A percentile compares a stretch with the other conserved stretches of the same genome.
phyloP scores from a whole-genome alignment of 2,888 invertebrate species.

The Sinotaia quadrata region DNA sequence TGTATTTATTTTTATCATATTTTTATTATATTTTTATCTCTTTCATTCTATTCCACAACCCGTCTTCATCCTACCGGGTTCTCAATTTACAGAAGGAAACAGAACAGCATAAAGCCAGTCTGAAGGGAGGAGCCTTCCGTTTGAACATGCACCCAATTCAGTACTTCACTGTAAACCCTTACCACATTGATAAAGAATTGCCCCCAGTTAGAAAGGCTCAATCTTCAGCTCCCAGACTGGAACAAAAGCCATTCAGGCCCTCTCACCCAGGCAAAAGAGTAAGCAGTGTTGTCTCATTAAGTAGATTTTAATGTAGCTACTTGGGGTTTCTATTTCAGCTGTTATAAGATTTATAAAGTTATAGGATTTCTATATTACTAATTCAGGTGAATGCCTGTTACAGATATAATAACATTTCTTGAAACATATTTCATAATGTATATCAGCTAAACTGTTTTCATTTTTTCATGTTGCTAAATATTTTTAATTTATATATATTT shows the following conservation, averaged over 20 bases:
- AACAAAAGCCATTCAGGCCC: slow-evolving; percentile 69
- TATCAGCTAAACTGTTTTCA: too few relatives aligned
- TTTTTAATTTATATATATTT: too few relatives aligned
- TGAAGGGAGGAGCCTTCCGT: slow-evolving; percentile 70
- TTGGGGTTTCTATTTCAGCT: too few relatives aligned
- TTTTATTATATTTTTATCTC: too few relatives aligned
- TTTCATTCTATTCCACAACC: background rate
- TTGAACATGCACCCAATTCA: slow-evolving; percentile 69
- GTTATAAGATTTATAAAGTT: too few relatives aligned
- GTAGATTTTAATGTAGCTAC: too few relatives aligned
- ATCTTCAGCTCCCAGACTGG: slow-evolving; percentile 48
- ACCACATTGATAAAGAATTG: slow-evolving; percentile 57
- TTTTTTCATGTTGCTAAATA: too few relatives aligned
- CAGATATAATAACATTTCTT: too few relatives aligned
- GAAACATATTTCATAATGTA: too few relatives aligned
- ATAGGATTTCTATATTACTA: too few relatives aligned
- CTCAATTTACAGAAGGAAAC: slow-evolving; percentile 63
- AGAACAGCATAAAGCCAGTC: slow-evolving; percentile 59
- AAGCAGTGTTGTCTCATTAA: too few relatives aligned
- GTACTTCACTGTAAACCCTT: slow-evolving; percentile 71
- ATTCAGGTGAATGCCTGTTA: too few relatives aligned
- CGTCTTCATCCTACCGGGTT: background rate
- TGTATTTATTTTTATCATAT: background rate
- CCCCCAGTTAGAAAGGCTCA: slow-evolving; percentile 46
- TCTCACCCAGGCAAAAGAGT: slow-evolving; percentile 70